Percentiles rank a stretch among this genome's conserved stretches.
phyloP scores from a whole-genome alignment of 2,888 invertebrate species.

The Alitta virens region DNA sequence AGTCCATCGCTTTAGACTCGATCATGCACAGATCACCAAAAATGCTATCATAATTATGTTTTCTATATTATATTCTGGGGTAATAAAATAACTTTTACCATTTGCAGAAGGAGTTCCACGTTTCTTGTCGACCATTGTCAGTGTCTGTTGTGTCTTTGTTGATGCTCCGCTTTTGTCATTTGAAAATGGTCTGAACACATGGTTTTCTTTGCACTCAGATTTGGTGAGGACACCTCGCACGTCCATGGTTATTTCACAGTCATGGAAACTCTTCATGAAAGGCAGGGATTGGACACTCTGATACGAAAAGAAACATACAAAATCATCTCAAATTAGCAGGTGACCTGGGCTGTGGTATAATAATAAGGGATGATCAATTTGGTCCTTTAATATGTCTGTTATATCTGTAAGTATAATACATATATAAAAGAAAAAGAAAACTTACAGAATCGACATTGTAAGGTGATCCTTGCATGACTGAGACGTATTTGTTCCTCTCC shows the following conservation, averaged over 20 bases:
- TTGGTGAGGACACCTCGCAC: constrained; percentile 67
- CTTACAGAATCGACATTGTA: constrained; percentile 39
- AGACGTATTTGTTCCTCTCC: constrained; percentile 37
- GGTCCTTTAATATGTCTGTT: no score
- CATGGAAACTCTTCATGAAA: constrained; percentile 60
- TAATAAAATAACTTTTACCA: no score
- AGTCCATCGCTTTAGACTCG: no score
- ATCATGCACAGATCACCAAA: no score
- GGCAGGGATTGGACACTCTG: constrained; percentile 46
- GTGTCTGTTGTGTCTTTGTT: constrained; percentile 55
- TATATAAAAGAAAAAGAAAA: no score
- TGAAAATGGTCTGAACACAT: constrained; percentile 70
- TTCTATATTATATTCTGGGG: no score
- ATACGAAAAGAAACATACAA: no score
- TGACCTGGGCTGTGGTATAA: no score
- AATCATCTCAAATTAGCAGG: no score
- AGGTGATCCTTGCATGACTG: constrained; percentile 44
- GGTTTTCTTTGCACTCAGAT: constrained; percentile 68
- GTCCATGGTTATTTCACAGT: constrained; percentile 68
- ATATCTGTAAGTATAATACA: no score
- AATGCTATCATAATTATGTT: no score
- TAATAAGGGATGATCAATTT: no score
- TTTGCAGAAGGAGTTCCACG: neutral
- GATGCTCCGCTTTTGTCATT: constrained; percentile 19
- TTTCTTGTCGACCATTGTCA: constrained; percentile 30